Evolutionary conservation across 2,113 vertebrate species (phyloP).

Genomic region (Gnathonemus longibarbis): DNA sequence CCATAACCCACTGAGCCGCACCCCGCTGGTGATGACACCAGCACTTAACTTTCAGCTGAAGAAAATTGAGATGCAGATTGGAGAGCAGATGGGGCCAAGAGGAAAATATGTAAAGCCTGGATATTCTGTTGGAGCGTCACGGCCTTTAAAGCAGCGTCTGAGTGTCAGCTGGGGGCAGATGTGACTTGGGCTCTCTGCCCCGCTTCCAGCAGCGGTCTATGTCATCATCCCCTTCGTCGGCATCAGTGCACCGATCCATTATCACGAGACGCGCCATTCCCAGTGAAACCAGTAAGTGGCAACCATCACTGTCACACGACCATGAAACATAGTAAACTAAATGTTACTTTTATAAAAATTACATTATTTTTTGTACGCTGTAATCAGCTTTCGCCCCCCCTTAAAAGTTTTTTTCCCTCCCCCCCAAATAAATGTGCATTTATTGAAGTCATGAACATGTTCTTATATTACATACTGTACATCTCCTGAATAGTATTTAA

Average conservation of each 20-base stretch:
- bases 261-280: background rate
- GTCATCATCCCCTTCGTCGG: background rate
- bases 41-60: background rate
- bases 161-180: background rate
- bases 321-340: background rate
- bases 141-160: background rate
- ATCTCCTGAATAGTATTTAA: background rate
- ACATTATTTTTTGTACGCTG: background rate
- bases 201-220: background rate
- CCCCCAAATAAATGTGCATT: too few relatives aligned
- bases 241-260: conserved; percentile 43
- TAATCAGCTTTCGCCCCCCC: background rate
- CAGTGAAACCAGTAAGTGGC: background rate
- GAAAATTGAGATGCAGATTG: background rate
- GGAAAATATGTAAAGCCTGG: background rate
- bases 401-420: too few relatives aligned
- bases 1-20: background rate
- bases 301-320: background rate
- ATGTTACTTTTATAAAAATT: background rate
- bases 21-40: background rate
- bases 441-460: too few relatives aligned
- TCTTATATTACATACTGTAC: background rate
- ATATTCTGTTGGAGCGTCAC: background rate
- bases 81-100: background rate
- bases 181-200: background rate